These are phyloP conservation scores for Phalanger gymnotis DNA, from an alignment of 2,797 vertebrate genomes.

Conservation along the genomic window DNA sequence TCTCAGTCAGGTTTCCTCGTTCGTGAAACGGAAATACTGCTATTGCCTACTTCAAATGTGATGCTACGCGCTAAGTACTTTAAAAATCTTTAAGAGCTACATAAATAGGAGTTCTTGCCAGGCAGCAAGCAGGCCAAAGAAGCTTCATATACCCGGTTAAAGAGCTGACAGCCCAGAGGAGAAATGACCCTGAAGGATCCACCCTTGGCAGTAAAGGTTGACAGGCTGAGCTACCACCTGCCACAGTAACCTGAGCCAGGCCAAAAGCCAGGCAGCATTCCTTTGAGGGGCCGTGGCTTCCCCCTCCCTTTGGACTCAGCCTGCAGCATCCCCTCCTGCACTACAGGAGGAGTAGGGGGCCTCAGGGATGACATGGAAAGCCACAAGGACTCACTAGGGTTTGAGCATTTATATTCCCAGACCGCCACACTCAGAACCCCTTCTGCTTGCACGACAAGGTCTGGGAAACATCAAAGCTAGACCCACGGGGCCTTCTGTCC, in stretches of 20 bases:
- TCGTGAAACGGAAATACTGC: background rate
- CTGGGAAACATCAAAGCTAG: constrained; percentile 77
- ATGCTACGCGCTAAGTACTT: background rate
- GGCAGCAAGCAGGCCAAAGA: constrained; percentile 19
- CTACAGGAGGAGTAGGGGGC: background rate
- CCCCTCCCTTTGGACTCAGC: background rate
- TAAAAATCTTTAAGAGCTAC: background rate
- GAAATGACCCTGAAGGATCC: background rate
- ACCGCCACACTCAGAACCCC: constrained; percentile 74
- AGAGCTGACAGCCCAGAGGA: background rate
- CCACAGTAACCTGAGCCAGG: constrained; percentile 40
- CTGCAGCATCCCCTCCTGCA: constrained; percentile 13
- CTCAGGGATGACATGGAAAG: background rate
- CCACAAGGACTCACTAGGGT: constrained; percentile 37
- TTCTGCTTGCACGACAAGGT: constrained; percentile 25
- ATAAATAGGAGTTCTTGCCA: background rate
- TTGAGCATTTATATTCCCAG: constrained; percentile 70
- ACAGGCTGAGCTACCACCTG: constrained; percentile 50
- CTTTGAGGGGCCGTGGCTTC: constrained; percentile 42
- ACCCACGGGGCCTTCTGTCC: constrained; percentile 61
- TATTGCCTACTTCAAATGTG: background rate
- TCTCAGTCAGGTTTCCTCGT: background rate
- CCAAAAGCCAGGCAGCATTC: constrained; percentile 23
- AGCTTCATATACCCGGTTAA: background rate
- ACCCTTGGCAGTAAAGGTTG: background rate